Base-by-base conservation (phyloP, 2,888 invertebrate genomes). In the Ornithoptera alexandrae region DNA sequence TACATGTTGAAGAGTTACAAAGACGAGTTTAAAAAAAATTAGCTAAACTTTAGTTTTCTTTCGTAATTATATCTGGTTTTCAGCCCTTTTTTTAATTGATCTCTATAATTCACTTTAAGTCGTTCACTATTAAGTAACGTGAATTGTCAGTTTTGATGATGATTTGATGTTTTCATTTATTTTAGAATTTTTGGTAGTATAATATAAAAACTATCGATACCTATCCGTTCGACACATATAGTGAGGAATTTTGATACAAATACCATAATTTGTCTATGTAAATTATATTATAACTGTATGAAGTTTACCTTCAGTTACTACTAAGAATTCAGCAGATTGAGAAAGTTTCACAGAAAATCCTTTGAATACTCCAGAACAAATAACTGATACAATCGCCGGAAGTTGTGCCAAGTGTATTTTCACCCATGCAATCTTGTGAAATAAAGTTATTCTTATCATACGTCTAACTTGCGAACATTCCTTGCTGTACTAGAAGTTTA, bases 401-500 rank as follows among this genome's bases (percentile, higher is more conserved):
- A 68, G 68, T 68, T 46, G 39, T 39, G 30, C 59, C 20, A 50
- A 64, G 46, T 53, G 39, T 60, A n/a, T 60, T 64, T 59, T 22
- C 60, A 60, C 58, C 30, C 20, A 53, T 60, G 50, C 63, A 59
- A 64, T 59, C 36, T 68, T 68, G 50, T 18, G 53, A 63, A 60
- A 24, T 30, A 42, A 56, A 36, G 50, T 66, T 59, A 59, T 66
- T 66, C 58, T 65, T 65, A 59, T 60, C 59, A 42, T 46, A 59
- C 8, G 39, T 18, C 22, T 30, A 60, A 60, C 59, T 66, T 60
- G 59, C 2, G 39, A 65, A 65, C 57, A 65, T 42, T 57, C 50
- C 63, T 63, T 24, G 18, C 7, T 39, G 39, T 39, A 39, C 39
- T 50, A 15, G 5, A 50, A 50, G 50, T 50, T 39, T 10, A 39